These are phyloP conservation scores for Xestia ashworthii DNA, from an alignment of 2,888 invertebrate genomes.

Conservation along the genomic window DNA sequence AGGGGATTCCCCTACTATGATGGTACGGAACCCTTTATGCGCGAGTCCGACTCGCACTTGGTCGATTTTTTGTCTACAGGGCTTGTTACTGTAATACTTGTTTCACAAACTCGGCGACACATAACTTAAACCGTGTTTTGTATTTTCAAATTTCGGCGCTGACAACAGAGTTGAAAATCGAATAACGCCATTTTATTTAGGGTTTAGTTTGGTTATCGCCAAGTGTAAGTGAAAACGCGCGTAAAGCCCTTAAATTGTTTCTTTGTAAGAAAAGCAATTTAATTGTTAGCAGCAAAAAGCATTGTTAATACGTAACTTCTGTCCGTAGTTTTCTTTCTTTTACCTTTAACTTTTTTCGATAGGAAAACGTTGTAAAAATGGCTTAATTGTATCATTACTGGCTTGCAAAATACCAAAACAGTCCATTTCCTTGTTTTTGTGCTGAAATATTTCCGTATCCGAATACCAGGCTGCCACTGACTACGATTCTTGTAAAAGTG, in stretches of 20 bases:
- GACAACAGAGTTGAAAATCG: neutral
- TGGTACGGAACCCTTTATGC: too few species aligned
- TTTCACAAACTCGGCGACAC: neutral
- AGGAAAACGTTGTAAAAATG: constrained; percentile 5
- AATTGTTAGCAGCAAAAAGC: constrained; percentile 24
- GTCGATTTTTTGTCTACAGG: constrained; percentile 8
- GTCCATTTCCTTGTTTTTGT: constrained; percentile 12
- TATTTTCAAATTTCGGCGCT: neutral
- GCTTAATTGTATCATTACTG: constrained; percentile 39
- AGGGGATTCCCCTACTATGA: too few species aligned
- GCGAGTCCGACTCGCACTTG: too few species aligned
- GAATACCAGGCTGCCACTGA: neutral
- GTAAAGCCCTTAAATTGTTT: neutral
- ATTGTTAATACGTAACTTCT: constrained; percentile 2
- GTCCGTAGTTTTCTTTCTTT: constrained; percentile 8
- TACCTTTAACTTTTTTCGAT: neutral
- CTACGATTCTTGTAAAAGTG: constrained; percentile 23
- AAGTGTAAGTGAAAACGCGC: neutral
- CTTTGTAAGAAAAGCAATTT: constrained; percentile 16
- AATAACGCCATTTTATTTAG: neutral
- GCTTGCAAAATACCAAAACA: constrained; percentile 24
- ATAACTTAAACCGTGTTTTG: neutral
- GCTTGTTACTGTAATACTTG: constrained; percentile 15
- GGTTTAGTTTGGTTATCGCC: neutral
- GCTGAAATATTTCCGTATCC: constrained; percentile 12